These are phyloP conservation scores for Bettongia penicillata DNA, from an alignment of 2,113 vertebrate species.

Conservation along the genomic window DNA sequence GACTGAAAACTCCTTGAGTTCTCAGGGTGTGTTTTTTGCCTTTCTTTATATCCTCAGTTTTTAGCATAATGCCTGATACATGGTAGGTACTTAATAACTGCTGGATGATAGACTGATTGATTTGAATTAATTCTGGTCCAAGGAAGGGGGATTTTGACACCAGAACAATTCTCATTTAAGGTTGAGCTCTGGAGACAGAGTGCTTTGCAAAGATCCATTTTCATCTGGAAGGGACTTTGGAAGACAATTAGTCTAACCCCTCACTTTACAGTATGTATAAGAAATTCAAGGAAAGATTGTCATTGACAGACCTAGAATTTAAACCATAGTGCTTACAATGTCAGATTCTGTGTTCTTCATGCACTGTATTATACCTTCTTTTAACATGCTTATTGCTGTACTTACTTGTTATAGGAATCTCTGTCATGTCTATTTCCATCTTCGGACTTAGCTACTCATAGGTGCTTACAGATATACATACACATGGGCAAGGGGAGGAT, in stretches of 20 bases:
- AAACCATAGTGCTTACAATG: neutral
- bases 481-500: neutral
- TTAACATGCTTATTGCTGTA: no score
- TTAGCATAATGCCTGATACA: neutral
- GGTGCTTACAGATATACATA: neutral
- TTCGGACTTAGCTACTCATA: neutral
- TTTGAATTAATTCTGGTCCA: neutral
- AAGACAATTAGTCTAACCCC: neutral
- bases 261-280: neutral
- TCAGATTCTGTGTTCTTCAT: neutral
- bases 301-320: neutral
- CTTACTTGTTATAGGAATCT: no score
- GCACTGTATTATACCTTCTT: neutral
- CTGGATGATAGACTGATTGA: neutral
- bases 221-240: neutral
- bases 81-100: neutral
- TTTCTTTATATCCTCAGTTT: neutral
- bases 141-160: neutral
- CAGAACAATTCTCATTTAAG: neutral
- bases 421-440: no score
- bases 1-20: neutral
- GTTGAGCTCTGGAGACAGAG: neutral
- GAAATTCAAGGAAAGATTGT: neutral
- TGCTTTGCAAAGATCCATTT: neutral
- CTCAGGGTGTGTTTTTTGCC: neutral